Evolutionary conservation across 1,140 invertebrate species (phyloP).

Genomic region (Homarus americanus): DNA sequence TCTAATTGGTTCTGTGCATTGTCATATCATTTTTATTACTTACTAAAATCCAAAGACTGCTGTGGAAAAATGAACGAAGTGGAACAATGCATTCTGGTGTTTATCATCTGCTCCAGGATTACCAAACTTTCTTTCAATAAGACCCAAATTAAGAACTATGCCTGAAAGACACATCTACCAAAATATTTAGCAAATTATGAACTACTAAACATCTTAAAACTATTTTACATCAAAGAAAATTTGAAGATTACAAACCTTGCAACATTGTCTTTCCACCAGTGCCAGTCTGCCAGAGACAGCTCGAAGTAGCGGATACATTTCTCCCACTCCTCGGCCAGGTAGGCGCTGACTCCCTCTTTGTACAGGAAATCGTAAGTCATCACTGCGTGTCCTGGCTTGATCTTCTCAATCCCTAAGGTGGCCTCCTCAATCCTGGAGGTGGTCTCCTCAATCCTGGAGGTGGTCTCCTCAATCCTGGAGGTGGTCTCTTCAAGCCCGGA

Average conservation of each 20-base stretch:
- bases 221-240: neutral
- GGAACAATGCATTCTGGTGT: too few species aligned
- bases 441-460: too few species aligned
- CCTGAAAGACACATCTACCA: neutral
- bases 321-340: conserved; percentile 32
- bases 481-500: too few species aligned
- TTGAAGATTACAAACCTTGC: conserved; percentile 12
- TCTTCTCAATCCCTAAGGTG: neutral
- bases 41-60: too few species aligned
- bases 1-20: too few species aligned
- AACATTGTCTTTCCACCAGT: conserved; percentile 25
- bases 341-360: neutral
- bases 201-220: neutral
- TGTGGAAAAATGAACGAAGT: too few species aligned
- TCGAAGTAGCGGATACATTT: conserved; percentile 23
- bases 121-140: too few species aligned
- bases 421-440: too few species aligned
- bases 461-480: too few species aligned
- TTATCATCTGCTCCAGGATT: too few species aligned
- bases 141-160: neutral
- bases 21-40: too few species aligned
- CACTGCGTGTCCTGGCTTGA: neutral
- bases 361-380: conserved; percentile 34
- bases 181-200: too few species aligned
- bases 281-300: conserved; percentile 35